Conservation (phyloP, 2,888 invertebrate genomes). For the Selenia dentaria region DNA sequence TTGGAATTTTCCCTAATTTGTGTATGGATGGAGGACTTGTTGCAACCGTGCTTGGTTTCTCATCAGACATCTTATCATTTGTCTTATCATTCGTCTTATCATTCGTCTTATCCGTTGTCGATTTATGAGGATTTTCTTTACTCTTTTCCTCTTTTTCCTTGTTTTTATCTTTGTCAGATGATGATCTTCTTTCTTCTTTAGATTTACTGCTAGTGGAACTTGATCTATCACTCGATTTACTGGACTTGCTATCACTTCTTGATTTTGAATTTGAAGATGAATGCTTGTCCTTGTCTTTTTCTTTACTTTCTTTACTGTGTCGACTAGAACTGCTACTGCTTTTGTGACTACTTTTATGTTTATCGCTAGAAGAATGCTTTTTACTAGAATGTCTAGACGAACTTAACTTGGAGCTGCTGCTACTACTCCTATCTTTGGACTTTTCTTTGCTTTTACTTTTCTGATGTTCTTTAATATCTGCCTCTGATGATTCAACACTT, state of each 20-base stretch:
- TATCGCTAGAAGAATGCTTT: conserved; percentile 69
- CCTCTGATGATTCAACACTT: conserved; percentile 57
- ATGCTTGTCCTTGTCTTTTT: conserved; percentile 46
- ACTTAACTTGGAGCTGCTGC: conserved; percentile 48
- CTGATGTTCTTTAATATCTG: conserved; percentile 60
- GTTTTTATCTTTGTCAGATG: conserved; percentile 57
- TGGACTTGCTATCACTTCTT: conserved; percentile 63
- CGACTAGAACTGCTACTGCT: conserved; percentile 64
- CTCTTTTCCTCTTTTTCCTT: conserved; percentile 53
- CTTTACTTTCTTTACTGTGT: conserved; percentile 59
- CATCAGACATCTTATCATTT: conserved; percentile 86
- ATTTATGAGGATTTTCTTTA: conserved; percentile 54
- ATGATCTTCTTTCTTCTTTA: conserved; percentile 57
- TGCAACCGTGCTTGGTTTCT: conserved; percentile 83
- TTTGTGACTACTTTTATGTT: conserved; percentile 60
- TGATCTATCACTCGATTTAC: conserved; percentile 55
- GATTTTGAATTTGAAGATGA: conserved; percentile 66
- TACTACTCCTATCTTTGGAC: conserved; percentile 67
- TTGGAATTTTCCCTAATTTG: conserved; percentile 92
- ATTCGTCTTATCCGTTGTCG: conserved; percentile 85
- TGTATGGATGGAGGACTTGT: conserved; percentile 82
- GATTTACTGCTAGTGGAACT: conserved; percentile 61
- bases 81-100: too few relatives aligned
- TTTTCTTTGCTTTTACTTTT: conserved; percentile 73
- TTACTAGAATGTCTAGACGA: conserved; percentile 72